Evolutionary conservation across 2,113 vertebrate species (phyloP).

Genomic region (Typhlomys cinereus): DNA sequence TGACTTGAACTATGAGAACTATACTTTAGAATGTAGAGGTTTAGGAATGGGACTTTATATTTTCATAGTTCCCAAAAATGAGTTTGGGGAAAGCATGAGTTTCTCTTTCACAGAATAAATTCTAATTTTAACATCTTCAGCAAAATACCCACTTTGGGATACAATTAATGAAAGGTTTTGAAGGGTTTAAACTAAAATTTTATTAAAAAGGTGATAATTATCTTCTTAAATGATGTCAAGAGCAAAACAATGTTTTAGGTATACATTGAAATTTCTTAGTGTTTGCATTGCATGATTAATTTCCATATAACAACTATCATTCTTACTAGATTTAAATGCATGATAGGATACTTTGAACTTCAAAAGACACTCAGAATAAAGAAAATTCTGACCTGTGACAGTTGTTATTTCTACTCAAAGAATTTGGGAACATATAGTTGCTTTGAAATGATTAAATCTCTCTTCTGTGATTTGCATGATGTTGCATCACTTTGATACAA

Average conservation of each 20-base stretch:
- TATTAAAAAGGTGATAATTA: conserved; percentile 41
- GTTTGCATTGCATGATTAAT: conserved; percentile 55
- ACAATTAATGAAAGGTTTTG: conserved; percentile 20
- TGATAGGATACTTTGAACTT: conserved; percentile 34
- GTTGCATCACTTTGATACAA: too few relatives aligned
- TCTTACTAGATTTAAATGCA: conserved; percentile 11
- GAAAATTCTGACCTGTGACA: not conserved
- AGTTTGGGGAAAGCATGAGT: not conserved
- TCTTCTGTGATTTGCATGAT: not conserved
- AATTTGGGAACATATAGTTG: not conserved
- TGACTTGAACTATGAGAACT: not conserved
- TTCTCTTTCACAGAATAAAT: not conserved
- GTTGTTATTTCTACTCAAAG: conserved; percentile 39
- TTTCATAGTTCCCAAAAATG: conserved; percentile 13
- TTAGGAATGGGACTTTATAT: conserved; percentile 38
- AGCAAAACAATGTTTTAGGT: conserved; percentile 11
- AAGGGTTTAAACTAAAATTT: not conserved
- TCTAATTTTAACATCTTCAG: not conserved
- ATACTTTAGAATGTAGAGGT: not conserved
- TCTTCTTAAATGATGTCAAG: conserved; percentile 48
- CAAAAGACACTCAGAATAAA: not conserved
- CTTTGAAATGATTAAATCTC: conserved; percentile 2
- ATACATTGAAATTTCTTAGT: conserved; percentile 51
- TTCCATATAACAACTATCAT: conserved; percentile 31
- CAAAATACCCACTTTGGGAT: not conserved